A percentile compares a stretch with the other conserved stretches of the same genome.
Evolutionary conservation across 2,888 invertebrate genomes (phyloP).

Genomic region (Stenotaenia linearis): DNA sequence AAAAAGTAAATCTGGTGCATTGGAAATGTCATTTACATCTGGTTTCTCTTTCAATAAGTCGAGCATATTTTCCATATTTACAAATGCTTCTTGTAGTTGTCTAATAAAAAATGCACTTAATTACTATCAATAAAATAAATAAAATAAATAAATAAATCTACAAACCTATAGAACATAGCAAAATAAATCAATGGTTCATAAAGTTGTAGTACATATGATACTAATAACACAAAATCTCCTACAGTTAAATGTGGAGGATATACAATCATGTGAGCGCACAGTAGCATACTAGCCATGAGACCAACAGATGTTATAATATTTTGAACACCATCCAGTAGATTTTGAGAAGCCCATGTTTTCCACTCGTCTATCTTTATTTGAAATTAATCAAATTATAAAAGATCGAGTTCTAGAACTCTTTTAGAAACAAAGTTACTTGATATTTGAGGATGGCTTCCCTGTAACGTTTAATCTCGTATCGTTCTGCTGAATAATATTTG

Average conservation of each 20-base stretch:
- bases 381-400: not conserved
- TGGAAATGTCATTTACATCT: slow-evolving; percentile 77
- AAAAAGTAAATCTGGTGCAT: slow-evolving; percentile 65
- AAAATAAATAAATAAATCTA: not conserved
- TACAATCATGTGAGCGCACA: slow-evolving; percentile 83
- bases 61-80: slow-evolving; percentile 99
- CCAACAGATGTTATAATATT: slow-evolving; percentile 83
- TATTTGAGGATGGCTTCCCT: slow-evolving; percentile 74
- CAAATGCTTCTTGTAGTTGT: slow-evolving; percentile 93
- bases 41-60: slow-evolving; percentile 80
- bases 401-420: too few species aligned
- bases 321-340: slow-evolving; percentile 84
- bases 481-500: slow-evolving; percentile 93
- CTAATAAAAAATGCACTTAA: slow-evolving; percentile 53
- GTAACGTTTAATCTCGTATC: slow-evolving; percentile 82
- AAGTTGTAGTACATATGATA: slow-evolving; percentile 87
- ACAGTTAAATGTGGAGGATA: slow-evolving; percentile 65
- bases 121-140: not conserved
- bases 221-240: slow-evolving; percentile 93
- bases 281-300: slow-evolving; percentile 74
- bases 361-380: slow-evolving; percentile 74
- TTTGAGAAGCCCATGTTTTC: slow-evolving; percentile 75
- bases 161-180: slow-evolving; percentile 91
- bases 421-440: too few species aligned
- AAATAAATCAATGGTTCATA: slow-evolving; percentile 97